Evolutionary conservation across 2,113 vertebrate genomes (phyloP), one percentile per base, ranked within the genome.

Genomic region (Bubo bubo): DNA sequence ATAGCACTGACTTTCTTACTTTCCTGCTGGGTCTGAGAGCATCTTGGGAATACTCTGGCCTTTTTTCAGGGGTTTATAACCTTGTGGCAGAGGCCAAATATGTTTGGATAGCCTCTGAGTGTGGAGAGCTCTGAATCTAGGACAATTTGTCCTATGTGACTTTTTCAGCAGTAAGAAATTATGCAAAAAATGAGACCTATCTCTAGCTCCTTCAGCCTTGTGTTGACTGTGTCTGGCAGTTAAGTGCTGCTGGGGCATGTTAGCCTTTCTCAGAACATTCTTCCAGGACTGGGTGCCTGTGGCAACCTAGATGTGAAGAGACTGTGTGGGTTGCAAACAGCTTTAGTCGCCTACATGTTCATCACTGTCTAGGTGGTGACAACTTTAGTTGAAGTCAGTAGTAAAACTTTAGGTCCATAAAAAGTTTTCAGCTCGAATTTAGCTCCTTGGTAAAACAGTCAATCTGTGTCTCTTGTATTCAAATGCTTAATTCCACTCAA

Each of bases 301-400:
- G 53, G 58, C 81, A 92, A 24, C 39, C 62, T 79, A 74, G 53
- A 62, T 83, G 92, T 87, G 90, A 94, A 96, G 62, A 96, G 70
- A 79, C 58, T 76, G 19, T 81, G 94, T 87, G 45, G 55, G 73
- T 0, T 93, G 92, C 84, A 90, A 90, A 73, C 85, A 92, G 77
- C 53, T 96, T 88, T 93, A 76, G 39, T 88, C 6, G 12, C 90
- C 77, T 85, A 85, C 93, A 11, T 2, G 2, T 76, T 96, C 87
- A 45, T 82, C 87, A 53, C 80, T 60, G 26, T 74, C 68, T 70
- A 50, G 81, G 73, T 88, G 95, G 21, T 95, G 95, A 93, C 49
- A 79, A 79, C 14, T 91, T 89, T 32, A 88, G 56, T 7, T 91
- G 81, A 81, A 96, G 70, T 56, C 21, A 64, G 43, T 79, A 75